Conservation (phyloP, 2,797 vertebrate species). For the Melanogrammus aeglefinus region DNA sequence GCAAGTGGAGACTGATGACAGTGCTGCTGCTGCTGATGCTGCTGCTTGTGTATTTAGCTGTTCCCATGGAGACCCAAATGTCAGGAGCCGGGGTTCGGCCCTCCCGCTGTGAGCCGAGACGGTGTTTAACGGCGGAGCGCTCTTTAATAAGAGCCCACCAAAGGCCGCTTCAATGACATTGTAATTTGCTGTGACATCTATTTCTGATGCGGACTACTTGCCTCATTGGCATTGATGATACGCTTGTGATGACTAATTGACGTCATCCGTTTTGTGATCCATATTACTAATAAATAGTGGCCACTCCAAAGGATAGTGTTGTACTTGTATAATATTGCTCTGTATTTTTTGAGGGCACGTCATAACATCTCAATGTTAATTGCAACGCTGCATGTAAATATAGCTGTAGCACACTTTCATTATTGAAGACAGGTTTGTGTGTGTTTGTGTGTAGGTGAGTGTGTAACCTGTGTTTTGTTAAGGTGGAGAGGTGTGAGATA, state of each 20-base stretch:
- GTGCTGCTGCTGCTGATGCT: constrained; percentile 28
- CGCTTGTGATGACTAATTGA: background rate
- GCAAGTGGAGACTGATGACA: constrained; percentile 38
- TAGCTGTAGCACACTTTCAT: no score
- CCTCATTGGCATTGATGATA: background rate
- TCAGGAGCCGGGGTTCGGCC: constrained; percentile 63
- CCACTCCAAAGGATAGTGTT: no score
- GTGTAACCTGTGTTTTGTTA: no score
- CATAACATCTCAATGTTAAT: no score
- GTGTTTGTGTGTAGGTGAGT: no score
- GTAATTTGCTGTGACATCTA: background rate
- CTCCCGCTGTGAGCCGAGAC: constrained; percentile 58
- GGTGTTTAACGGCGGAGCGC: constrained; percentile 47
- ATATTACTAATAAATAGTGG: no score
- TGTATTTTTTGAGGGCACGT: no score
- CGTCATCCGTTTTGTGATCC: background rate
- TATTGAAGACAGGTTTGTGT: no score
- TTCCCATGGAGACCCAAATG: constrained; percentile 75
- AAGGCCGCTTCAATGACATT: background rate
- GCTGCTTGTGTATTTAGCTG: constrained; percentile 65
- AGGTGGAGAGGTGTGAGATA: no score
- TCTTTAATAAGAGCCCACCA: constrained; percentile 27
- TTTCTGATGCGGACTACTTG: background rate
- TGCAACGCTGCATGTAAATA: no score
- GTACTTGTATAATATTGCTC: no score